Conservation (phyloP, 2,113 vertebrate genomes). For the Odocoileus hemionus region DNA sequence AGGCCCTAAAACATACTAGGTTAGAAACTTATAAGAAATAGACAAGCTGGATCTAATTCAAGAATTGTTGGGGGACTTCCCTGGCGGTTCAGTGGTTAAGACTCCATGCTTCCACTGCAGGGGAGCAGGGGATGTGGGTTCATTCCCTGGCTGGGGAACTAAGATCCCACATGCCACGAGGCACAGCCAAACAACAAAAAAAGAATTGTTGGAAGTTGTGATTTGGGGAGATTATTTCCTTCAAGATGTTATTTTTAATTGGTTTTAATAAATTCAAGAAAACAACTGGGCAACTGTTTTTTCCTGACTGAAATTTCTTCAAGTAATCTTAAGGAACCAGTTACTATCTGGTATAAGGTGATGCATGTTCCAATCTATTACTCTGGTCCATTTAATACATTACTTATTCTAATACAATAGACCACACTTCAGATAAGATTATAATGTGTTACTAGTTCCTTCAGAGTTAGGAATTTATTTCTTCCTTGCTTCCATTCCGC, state of each 20-base stretch:
- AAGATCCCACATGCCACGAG: background rate
- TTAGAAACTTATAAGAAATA: background rate
- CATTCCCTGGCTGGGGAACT: background rate
- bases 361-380: background rate
- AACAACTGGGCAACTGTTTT: background rate
- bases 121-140: background rate
- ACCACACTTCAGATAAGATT: background rate
- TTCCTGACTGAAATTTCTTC: conserved; percentile 27
- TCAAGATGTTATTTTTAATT: conserved; percentile 8
- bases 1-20: background rate
- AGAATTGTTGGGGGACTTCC: background rate
- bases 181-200: background rate
- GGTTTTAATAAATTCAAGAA: conserved; percentile 30
- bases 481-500: background rate
- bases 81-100: background rate
- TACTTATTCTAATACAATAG: background rate
- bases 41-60: background rate
- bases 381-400: conserved; percentile 3
- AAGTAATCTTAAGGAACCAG: conserved; percentile 3
- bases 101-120: background rate
- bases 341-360: conserved; percentile 10
- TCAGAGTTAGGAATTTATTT: conserved; percentile 4
- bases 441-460: conserved; percentile 8
- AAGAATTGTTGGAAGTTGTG: background rate
- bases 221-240: background rate